Percentiles rank a stretch among this genome's conserved stretches.
phyloP scores from a whole-genome alignment of 1,140 invertebrate species.

The Eulimnadia texana region DNA sequence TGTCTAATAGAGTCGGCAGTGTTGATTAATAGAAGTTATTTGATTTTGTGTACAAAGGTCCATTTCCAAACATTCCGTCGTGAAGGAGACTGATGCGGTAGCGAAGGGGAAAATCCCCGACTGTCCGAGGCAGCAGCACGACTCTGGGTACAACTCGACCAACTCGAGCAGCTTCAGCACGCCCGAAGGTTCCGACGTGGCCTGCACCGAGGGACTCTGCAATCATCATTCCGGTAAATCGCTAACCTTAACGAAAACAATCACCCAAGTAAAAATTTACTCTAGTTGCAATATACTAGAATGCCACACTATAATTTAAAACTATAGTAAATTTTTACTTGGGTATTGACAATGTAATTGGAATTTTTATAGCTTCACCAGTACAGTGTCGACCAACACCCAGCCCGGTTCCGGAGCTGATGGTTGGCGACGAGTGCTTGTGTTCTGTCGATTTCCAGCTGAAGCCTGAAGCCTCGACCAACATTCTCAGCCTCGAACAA shows the following conservation, averaged over 20 bases:
- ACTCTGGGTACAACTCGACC: conserved; percentile 66
- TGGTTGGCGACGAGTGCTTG: conserved; percentile 12
- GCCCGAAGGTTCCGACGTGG: conserved; percentile 67
- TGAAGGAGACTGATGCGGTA: conserved; percentile 72
- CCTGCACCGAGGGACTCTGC: conserved; percentile 66
- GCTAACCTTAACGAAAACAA: too few species aligned
- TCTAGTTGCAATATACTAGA: too few species aligned
- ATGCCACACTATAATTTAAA: too few species aligned
- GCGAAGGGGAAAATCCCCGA: conserved; percentile 69
- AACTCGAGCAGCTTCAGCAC: conserved; percentile 44
- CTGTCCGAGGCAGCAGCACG: conserved; percentile 44
- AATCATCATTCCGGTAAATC: conserved; percentile 39
- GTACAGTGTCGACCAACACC: conserved; percentile 19
- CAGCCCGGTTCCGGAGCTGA: conserved; percentile 18
- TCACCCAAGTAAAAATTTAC: too few species aligned
- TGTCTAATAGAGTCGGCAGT: too few species aligned
- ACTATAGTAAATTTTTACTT: too few species aligned
- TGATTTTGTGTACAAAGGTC: conserved; percentile 26
- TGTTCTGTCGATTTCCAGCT: conserved; percentile 3
- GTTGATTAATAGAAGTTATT: background rate
- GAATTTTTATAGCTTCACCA: background rate
- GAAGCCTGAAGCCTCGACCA: conserved; percentile 7
- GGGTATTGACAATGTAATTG: too few species aligned
- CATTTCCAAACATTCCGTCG: conserved; percentile 31
- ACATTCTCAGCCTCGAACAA: conserved; percentile 25